Base-by-base conservation (phyloP, 2,888 invertebrate species). In the Caenorhabditis parvicauda region DNA sequence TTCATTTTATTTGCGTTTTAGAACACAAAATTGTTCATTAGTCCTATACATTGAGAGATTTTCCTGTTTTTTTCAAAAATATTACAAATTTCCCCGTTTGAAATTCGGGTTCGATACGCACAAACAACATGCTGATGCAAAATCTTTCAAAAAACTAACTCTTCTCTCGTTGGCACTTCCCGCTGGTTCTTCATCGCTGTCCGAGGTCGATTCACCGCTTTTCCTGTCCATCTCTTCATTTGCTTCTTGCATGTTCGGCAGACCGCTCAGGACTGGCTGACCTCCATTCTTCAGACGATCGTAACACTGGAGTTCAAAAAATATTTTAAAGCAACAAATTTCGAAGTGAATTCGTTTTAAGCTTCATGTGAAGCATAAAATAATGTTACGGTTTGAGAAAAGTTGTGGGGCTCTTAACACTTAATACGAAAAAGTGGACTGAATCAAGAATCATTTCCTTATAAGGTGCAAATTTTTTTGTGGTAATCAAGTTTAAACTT, bases 151-250 rank as follows among this genome's bases (percentile, higher is more conserved):
- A n/a, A n/a, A 12, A 50, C 58, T 42, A 28, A 70, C 69, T 39
- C 62, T 54, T 29, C 64, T 63, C 38, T 67, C 64, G 14, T 19
- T 47, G n/a, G 61, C 46, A 6, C 38, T 43, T 3, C 48, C 44
- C 27, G 54, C 50, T 9, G 58, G 64, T 5, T 71, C 66, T 2
- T 60, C 68, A 9, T 67, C 65, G 41, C 66, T 66, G 19, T 73
- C 72, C 14, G 67, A 62, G 7, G 67, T 67, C 9, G 64, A 56
- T 27, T 67, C 63, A 14, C 58, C 54, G 42, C 49, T 19, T 42
- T 21, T n/a, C 32, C 5, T 35, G 37, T 41, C 19, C 49, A 41
- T 5, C 28, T 39, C 21, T 12, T 37, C 35, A 27, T n/a, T 44
- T 22, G 14, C 14, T 2, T 1, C 57, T 52, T 19, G 21, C 28